Percentiles rank a stretch among this genome's conserved stretches.
These are phyloP conservation scores for Turritopsis rubra DNA, from an alignment of 30 jellyfish, hydroid and myxozoan genomes.

Conservation along the genomic window DNA sequence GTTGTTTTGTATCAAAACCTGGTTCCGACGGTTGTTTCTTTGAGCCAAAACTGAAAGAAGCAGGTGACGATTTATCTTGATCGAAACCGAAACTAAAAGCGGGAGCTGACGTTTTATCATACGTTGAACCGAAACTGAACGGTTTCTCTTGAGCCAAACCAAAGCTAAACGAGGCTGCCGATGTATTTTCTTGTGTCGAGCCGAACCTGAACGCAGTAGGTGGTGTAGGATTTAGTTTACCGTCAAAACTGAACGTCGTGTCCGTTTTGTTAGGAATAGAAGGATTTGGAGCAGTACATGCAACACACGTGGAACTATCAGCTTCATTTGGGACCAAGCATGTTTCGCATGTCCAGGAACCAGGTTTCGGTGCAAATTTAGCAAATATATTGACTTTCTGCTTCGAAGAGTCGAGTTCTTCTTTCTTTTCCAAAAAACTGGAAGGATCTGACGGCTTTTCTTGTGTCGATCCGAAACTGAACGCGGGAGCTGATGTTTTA, in stretches of 20 bases:
- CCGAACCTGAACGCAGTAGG: not conserved
- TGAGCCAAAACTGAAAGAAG: constrained; percentile 2
- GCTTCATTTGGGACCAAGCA: constrained; percentile 21
- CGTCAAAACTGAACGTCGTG: no score
- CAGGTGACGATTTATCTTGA: not conserved
- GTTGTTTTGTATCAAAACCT: not conserved
- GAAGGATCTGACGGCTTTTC: not conserved
- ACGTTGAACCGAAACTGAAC: constrained; percentile 13
- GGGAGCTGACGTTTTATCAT: not conserved
- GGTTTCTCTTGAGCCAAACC: not conserved
- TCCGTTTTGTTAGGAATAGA: not conserved
- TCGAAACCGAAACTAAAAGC: not conserved
- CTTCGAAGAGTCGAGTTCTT: not conserved
- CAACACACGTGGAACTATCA: not conserved
- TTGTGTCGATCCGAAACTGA: not conserved
- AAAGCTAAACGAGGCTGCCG: not conserved
- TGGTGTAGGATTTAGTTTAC: not conserved
- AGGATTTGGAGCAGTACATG: constrained; percentile 35
- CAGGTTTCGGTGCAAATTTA: constrained; percentile 25
- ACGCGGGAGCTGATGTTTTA: not conserved
- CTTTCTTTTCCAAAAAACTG: not conserved
- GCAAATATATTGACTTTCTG: constrained; percentile 1
- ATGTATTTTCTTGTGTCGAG: not conserved
- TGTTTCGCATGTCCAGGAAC: constrained; percentile 29
- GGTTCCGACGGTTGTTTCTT: not conserved